Base-by-base conservation (phyloP, 2,797 vertebrate genomes). In the Falco novaeseelandiae region DNA sequence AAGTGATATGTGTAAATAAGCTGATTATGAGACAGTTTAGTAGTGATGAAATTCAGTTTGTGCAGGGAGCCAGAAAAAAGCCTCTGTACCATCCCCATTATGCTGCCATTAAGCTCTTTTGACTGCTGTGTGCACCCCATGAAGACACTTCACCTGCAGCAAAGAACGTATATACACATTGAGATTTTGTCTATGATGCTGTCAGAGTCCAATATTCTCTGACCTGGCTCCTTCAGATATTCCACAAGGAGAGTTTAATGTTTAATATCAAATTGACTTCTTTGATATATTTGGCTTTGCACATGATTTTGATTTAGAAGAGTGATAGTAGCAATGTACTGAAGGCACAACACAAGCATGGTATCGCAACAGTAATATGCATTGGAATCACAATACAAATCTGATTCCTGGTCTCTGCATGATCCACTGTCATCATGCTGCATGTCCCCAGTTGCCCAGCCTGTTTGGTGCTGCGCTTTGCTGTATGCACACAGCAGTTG, bases 341-440 rank as follows among this genome's bases (percentile, higher is more conserved):
- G 38, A 66, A 59, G 67, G 48, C 30, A 80, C 17, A 66, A 14
- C 7, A 26, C 23, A 30, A 57, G 42, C 36, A 12, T 32, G 42
- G 32, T 65, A 38, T 54, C 1, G 4, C 67, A 27, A 14, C 20
- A 30, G 51, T 46, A 46, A 52, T 5, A 26, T 2, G 23, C 25
- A 16, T 21, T 48, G 29, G 34, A 40, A 49, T 48, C 46, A 54
- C 48, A 34, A 32, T 4, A 14, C 38, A 46, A 23, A n/a, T 0
- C 1, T 15, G 38, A 19, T 48, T 66, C n/a, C 23, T 0, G 0
- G n/a, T 48, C n/a, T 46, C 49, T 66, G 58, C 8, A 5, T 34
- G 32, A 17, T 79, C 73, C 18, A 5, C 38, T 59, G 34, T 61
- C 61, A 54, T 54, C 8, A 4, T 23, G 38, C 54, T 4, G 21